These are phyloP conservation scores for Tetrapedia diversipes DNA, from an alignment of 2,888 invertebrate species.

Conservation along the genomic window DNA sequence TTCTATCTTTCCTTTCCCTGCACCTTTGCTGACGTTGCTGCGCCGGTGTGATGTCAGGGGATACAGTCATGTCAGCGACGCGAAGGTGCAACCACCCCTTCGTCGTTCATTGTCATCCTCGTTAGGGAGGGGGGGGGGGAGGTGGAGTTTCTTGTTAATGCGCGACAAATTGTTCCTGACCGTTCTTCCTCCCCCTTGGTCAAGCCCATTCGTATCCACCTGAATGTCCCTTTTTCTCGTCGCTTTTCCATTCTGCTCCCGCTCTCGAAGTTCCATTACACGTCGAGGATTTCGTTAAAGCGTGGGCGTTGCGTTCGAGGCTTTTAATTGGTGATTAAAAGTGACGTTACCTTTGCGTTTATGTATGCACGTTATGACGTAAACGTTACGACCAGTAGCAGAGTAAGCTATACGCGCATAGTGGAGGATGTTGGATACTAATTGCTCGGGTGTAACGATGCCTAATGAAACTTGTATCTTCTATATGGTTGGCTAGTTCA, in stretches of 20 bases:
- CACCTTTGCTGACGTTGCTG: conserved; percentile 54
- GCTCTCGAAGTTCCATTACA: not conserved
- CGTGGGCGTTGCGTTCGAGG: no score
- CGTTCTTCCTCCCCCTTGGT: conserved; percentile 5
- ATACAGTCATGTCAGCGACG: conserved; percentile 50
- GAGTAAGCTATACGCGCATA: no score
- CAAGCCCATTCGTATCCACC: not conserved
- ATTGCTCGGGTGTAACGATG: no score
- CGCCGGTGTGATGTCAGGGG: conserved; percentile 54
- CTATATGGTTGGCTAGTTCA: no score
- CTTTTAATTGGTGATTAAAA: not conserved
- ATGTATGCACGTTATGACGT: no score
- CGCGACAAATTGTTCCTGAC: conserved; percentile 47
- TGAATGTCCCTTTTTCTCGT: not conserved
- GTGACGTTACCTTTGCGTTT: not conserved
- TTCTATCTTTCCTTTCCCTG: conserved; percentile 31
- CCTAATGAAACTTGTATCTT: no score
- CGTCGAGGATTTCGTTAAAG: not conserved
- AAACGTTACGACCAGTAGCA: no score
- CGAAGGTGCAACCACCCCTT: conserved; percentile 37
- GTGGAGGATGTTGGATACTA: no score
- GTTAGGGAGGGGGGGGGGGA: no score
- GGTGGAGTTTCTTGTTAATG: conserved; percentile 45
- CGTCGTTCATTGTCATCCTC: conserved; percentile 37
- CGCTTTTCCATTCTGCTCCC: not conserved